Conservation (phyloP, 2,113 vertebrate genomes). For the Desmodus rotundus region DNA sequence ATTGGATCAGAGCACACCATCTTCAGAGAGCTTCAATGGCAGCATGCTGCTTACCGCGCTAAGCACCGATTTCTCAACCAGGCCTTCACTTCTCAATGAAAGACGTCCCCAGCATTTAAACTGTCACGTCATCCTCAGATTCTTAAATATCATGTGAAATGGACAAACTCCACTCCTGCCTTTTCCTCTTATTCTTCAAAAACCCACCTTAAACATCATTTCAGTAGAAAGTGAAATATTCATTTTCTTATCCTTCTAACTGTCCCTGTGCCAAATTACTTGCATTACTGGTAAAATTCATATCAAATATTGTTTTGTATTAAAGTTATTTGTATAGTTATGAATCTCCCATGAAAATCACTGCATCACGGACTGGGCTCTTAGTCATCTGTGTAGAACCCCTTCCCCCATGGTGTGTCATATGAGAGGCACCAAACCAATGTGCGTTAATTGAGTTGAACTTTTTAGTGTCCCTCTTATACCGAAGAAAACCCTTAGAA, state of each 20-base stretch:
- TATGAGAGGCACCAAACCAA: neutral
- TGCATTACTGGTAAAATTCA: neutral
- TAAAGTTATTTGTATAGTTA: neutral
- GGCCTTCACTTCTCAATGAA: neutral
- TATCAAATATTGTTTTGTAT: neutral
- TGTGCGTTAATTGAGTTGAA: neutral
- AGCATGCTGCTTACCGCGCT: neutral
- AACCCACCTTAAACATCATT: neutral
- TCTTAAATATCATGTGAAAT: slow-evolving; percentile 5
- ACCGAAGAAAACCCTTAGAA: neutral
- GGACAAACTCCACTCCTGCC: neutral
- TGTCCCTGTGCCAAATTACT: neutral
- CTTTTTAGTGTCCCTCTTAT: neutral
- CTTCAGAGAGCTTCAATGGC: neutral
- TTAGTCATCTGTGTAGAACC: neutral
- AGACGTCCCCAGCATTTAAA: neutral
- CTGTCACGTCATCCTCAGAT: neutral
- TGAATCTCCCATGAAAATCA: neutral
- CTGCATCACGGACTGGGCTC: neutral
- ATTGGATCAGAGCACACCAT: neutral
- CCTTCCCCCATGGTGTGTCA: neutral
- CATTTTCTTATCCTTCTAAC: neutral
- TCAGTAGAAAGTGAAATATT: neutral
- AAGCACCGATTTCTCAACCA: neutral
- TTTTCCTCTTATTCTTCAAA: neutral